A percentile compares a stretch with the other conserved stretches of the same genome.
These are phyloP conservation scores for Megaceryle torquata DNA, from an alignment of 2,113 vertebrate genomes.

Conservation along the genomic window DNA sequence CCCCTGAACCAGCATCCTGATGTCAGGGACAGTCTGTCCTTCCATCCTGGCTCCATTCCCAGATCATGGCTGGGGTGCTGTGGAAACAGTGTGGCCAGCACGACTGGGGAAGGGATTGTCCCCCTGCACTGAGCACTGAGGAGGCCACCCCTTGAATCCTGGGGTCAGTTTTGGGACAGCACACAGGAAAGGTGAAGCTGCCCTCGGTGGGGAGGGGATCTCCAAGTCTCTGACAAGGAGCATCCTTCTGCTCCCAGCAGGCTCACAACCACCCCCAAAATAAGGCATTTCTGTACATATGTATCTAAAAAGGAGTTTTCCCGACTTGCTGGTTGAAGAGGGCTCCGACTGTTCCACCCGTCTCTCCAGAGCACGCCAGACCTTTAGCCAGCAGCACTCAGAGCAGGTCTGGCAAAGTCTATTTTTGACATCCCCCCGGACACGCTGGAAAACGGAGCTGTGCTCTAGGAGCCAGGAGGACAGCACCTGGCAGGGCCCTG, in stretches of 20 bases:
- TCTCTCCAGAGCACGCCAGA: background rate
- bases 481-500: background rate
- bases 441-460: accelerated
- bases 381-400: background rate
- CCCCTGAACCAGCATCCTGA: no score
- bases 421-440: background rate
- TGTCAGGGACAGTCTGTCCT: no score
- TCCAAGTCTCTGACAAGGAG: no score
- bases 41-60: no score
- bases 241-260: background rate
- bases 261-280: background rate
- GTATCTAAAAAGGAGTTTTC: background rate
- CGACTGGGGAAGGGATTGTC: background rate
- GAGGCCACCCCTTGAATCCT: no score
- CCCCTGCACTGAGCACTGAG: background rate
- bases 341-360: accelerated
- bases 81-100: background rate
- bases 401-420: background rate
- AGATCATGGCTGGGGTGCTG: no score
- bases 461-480: background rate
- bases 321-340: background rate
- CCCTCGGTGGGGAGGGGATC: background rate
- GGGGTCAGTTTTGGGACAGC: background rate
- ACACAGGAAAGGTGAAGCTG: background rate
- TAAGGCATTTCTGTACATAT: accelerated